A percentile compares a stretch with the other conserved stretches of the same genome.
These are phyloP conservation scores for Hemiscyllium ocellatum DNA, from an alignment of 2,113 vertebrate genomes.

Conservation along the genomic window DNA sequence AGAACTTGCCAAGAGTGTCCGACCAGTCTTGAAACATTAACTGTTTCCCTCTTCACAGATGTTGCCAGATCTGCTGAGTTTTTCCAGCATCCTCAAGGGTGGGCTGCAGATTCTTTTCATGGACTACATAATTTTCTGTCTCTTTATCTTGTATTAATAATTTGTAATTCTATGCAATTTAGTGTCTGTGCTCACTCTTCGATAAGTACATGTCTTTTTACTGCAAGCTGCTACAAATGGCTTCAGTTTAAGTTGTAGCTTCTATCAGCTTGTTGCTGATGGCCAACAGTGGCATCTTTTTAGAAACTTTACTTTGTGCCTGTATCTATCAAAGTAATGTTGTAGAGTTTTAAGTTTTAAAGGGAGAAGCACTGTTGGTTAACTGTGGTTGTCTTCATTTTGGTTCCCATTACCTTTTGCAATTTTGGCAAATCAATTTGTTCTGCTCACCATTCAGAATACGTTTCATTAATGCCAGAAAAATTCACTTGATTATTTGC, in stretches of 20 bases:
- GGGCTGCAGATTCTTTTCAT: neutral
- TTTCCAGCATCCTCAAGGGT: neutral
- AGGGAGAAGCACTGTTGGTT: neutral
- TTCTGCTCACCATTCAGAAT: too few species aligned
- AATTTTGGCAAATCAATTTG: too few species aligned
- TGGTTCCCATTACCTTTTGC: too few species aligned
- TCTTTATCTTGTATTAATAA: neutral
- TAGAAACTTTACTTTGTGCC: neutral
- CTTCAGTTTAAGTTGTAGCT: neutral
- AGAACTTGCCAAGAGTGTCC: too few species aligned
- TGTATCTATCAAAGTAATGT: neutral
- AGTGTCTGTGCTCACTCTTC: neutral
- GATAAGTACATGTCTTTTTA: neutral
- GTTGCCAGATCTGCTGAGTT: too few species aligned
- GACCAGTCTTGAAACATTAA: too few species aligned
- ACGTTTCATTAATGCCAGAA: too few species aligned
- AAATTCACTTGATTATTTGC: too few species aligned
- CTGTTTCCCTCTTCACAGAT: too few species aligned
- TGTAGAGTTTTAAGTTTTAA: neutral
- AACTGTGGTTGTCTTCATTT: too few species aligned
- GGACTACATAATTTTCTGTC: neutral
- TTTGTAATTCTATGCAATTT: neutral
- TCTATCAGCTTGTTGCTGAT: neutral
- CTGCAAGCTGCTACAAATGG: neutral
- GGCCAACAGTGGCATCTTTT: neutral